Conservation (phyloP, 1,140 invertebrate species). For the Anastatus disparis region DNA sequence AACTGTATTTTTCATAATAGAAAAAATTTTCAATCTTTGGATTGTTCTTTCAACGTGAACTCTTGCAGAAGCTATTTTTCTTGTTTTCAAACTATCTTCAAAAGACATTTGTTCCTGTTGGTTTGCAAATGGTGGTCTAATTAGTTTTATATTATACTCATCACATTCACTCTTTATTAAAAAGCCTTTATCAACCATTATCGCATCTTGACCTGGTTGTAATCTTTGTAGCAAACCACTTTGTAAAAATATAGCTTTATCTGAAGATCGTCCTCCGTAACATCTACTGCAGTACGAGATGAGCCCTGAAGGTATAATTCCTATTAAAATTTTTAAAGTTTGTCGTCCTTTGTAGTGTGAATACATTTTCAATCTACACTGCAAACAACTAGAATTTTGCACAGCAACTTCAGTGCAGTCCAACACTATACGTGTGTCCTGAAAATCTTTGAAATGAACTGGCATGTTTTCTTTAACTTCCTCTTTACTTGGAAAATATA, state of each 20-base stretch:
- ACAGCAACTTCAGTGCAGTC: slow-evolving; percentile 48
- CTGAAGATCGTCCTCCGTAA: slow-evolving; percentile 52
- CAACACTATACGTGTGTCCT: slow-evolving; percentile 40
- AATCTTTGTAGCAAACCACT: slow-evolving; percentile 21
- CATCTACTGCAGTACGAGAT: slow-evolving; percentile 49
- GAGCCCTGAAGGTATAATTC: slow-evolving; percentile 50
- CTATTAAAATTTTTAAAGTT: slow-evolving; percentile 55
- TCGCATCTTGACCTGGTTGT: slow-evolving; percentile 1
- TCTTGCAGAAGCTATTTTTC: slow-evolving; percentile 48
- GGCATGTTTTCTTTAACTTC: slow-evolving; percentile 42
- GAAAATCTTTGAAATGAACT: slow-evolving; percentile 37
- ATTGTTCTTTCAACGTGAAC: slow-evolving; percentile 43
- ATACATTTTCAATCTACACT: slow-evolving; percentile 44
- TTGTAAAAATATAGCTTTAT: slow-evolving; percentile 48
- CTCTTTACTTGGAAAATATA: slow-evolving; percentile 38
- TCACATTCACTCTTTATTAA: slow-evolving; percentile 42
- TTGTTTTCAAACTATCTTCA: slow-evolving; percentile 45
- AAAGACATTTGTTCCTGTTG: slow-evolving; percentile 39
- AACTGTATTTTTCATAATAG: slow-evolving; percentile 41
- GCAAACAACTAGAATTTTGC: slow-evolving; percentile 41
- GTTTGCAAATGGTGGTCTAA: background rate
- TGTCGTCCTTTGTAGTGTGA: slow-evolving; percentile 49
- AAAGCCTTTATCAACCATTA: slow-evolving; percentile 45
- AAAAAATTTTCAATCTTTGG: slow-evolving; percentile 49
- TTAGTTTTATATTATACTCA: slow-evolving; percentile 44